Conservation (phyloP, 1,140 invertebrate genomes). For the Eumaeus atala region DNA sequence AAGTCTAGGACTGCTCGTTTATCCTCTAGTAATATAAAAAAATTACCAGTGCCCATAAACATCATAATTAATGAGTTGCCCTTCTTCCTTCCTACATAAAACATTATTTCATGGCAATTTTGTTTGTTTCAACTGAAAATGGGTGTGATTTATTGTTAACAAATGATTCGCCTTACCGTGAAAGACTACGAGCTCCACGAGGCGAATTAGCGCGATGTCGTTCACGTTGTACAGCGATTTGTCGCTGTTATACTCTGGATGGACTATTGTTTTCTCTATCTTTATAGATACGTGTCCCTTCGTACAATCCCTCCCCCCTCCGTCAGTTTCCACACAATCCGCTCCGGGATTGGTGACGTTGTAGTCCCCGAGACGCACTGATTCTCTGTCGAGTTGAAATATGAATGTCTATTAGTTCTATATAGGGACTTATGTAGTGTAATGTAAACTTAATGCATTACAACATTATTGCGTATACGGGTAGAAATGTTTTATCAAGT, state of each 20-base stretch:
- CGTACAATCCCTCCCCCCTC: slow-evolving; percentile 49
- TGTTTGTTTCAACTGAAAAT: too few species aligned
- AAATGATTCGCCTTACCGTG: slow-evolving; percentile 39
- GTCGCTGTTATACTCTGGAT: slow-evolving; percentile 55
- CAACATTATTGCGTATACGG: too few species aligned
- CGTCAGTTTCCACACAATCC: slow-evolving; percentile 48
- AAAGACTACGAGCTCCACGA: slow-evolving; percentile 53
- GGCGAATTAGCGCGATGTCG: slow-evolving; percentile 70
- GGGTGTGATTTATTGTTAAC: too few species aligned
- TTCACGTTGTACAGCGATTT: slow-evolving; percentile 30
- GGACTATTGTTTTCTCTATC: slow-evolving; percentile 53
- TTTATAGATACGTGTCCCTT: slow-evolving; percentile 33
- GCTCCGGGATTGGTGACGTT: slow-evolving; percentile 49
- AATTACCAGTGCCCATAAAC: too few species aligned
- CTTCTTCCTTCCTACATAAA: too few species aligned
- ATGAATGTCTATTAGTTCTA: background rate
- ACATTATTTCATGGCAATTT: too few species aligned
- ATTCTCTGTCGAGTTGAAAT: slow-evolving; percentile 31
- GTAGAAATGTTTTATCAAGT: too few species aligned
- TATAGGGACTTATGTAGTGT: too few species aligned
- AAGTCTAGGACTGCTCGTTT: too few species aligned
- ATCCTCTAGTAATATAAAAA: too few species aligned
- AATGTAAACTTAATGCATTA: too few species aligned
- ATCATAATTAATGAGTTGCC: too few species aligned
- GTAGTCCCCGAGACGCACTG: slow-evolving; percentile 72